Evolutionary conservation across 1,140 invertebrate species (phyloP).

Genomic region (Zophobas morio): DNA sequence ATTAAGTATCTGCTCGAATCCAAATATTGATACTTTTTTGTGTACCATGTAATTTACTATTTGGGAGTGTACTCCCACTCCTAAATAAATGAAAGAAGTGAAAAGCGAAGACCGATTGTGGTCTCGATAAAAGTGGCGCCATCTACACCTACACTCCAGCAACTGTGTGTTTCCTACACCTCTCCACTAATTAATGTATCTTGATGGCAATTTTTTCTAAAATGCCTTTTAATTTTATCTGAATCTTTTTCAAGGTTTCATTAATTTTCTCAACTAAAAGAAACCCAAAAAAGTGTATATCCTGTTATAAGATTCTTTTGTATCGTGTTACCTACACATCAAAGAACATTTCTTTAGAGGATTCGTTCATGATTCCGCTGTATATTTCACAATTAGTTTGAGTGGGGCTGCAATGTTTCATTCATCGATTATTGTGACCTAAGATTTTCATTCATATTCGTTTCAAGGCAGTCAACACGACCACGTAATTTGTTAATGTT

Average conservation of each 20-base stretch:
- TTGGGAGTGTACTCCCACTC: background rate
- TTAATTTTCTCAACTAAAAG: slow-evolving; percentile 7
- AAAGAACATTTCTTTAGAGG: background rate
- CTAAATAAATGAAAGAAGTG: background rate
- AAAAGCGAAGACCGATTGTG: background rate
- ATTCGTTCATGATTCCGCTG: background rate
- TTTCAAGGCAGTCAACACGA: slow-evolving; percentile 48
- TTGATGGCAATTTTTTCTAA: no score
- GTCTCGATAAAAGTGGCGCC: background rate
- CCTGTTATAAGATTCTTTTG: background rate
- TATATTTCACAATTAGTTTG: slow-evolving; percentile 9
- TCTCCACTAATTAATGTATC: background rate
- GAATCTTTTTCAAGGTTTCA: background rate
- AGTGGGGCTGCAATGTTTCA: slow-evolving; percentile 35
- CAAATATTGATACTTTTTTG: slow-evolving; percentile 1
- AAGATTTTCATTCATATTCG: slow-evolving; percentile 48
- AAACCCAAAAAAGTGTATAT: background rate
- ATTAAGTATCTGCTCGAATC: background rate
- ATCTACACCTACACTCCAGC: background rate
- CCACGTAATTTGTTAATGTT: slow-evolving; percentile 46
- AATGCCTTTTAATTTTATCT: background rate
- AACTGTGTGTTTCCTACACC: background rate
- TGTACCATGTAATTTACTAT: background rate
- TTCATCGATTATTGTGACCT: slow-evolving; percentile 42
- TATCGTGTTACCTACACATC: background rate